phyloP scores from a whole-genome alignment of 2,797 vertebrate species.

The Perodicticus potto region DNA sequence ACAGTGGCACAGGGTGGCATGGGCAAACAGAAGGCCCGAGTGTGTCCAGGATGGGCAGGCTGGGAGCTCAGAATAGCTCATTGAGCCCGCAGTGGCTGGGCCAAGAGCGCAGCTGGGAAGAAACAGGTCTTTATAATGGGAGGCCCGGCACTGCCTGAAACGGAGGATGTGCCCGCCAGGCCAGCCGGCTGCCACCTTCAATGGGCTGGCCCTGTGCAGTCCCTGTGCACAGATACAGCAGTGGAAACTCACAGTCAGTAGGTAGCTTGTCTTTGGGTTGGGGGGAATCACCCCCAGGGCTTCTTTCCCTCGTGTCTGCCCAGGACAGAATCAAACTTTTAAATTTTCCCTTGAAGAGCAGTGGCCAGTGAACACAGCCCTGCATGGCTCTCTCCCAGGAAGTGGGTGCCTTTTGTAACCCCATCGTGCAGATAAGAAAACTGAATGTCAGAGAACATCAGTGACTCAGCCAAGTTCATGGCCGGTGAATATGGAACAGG shows the following conservation, averaged over 20 bases:
- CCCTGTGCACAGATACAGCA: fast-evolving
- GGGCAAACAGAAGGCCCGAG: slow-evolving; percentile 53
- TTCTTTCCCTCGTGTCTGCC: neutral
- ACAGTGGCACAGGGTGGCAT: neutral
- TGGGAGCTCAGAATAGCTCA: slow-evolving; percentile 4
- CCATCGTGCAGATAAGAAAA: neutral
- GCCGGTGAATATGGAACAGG: neutral
- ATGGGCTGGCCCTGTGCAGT: neutral
- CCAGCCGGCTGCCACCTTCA: neutral
- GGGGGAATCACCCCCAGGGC: fast-evolving
- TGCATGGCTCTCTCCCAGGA: fast-evolving
- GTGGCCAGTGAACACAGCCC: neutral
- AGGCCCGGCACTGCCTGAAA: neutral
- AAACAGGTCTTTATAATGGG: slow-evolving; percentile 50
- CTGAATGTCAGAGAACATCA: neutral
- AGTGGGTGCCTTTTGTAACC: neutral
- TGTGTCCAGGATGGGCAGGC: slow-evolving; percentile 43
- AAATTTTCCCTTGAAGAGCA: neutral
- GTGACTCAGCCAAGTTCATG: fast-evolving
- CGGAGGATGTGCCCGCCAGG: fast-evolving
- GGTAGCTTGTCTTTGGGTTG: fast-evolving
- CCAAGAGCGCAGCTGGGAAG: slow-evolving; percentile 36
- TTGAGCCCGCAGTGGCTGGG: neutral
- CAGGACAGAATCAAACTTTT: neutral
- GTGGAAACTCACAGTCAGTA: fast-evolving